These are phyloP conservation scores for Nephrotoma guestfalica DNA, from an alignment of 2,888 invertebrate genomes.

Conservation along the genomic window DNA sequence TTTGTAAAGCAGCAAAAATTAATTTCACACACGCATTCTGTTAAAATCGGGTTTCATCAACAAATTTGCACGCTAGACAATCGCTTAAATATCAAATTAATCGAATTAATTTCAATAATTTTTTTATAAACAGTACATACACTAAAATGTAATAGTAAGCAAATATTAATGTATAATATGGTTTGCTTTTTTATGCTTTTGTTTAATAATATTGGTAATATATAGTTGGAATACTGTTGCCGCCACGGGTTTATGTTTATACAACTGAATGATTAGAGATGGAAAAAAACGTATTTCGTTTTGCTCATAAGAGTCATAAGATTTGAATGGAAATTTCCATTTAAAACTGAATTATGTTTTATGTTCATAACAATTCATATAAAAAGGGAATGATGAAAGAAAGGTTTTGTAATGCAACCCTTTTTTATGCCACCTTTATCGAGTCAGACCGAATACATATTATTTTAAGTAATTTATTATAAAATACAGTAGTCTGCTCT, in stretches of 20 bases:
- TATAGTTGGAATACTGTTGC: not conserved
- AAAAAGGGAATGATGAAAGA: too few species aligned
- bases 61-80: too few species aligned
- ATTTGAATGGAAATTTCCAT: conserved; percentile 1
- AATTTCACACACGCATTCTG: too few species aligned
- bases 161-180: not conserved
- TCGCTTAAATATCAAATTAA: not conserved
- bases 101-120: not conserved
- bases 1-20: too few species aligned
- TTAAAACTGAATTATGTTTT: not conserved
- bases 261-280: not conserved
- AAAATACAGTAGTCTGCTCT: too few species aligned
- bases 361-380: not conserved
- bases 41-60: not conserved
- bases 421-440: not conserved
- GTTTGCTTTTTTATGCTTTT: not conserved
- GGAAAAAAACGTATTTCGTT: not conserved
- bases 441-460: not conserved
- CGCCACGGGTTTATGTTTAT: not conserved
- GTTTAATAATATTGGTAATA: not conserved
- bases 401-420: not conserved
- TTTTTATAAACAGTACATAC: not conserved
- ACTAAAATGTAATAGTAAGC: not conserved
- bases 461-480: not conserved
- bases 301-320: not conserved